Evolutionary conservation across 2,888 invertebrate genomes (phyloP), one percentile per base, ranked within the genome.

Genomic region (Chalcosyrphus nemorum): DNA sequence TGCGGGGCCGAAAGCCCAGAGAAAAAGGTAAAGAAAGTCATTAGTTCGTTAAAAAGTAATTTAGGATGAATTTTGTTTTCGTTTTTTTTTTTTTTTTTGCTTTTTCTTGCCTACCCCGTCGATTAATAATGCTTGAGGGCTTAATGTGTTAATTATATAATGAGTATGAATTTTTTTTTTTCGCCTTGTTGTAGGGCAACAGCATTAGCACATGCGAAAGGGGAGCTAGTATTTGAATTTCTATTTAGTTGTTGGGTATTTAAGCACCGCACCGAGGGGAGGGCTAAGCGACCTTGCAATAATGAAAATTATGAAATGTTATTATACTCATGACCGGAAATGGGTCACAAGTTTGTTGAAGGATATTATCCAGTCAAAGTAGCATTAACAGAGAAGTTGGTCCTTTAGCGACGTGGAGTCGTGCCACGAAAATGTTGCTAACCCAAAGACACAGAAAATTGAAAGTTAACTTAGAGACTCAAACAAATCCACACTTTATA

Each of bases 21-120:
- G 76, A 85, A 80, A 81, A 81, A 85, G 85, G 85, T 76, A 85
- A 72, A 80, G 74, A 81, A 86, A 78, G 81, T 87, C 86, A 86
- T 87, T 87, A 87, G 86, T 86, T 87, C 84, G 86, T 87, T 87
- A 87, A 87, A 87, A 87, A 87, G 87, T 87, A 87, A 87, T 87
- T 87, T 87, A 82, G 85, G 80, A 86, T 80, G 71, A 81, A 80
- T 70, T 74, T 84, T 45, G 41, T 68, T 43, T 63, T 50, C 66
- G 56, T 59, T 56, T 32, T 54, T 75, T n/a, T 21, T 66, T 54
- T 38, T 35, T 19, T 61, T 52, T 27, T 77, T 54, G 32, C 35
- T 80, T 35, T 47, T 57, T 38, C 27, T 11, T 32, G 52, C 59
- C 70, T 45, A 75, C 52, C 63, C 72, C 78, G 80, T 80, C 74